A percentile compares a stretch with the other conserved stretches of the same genome.
phyloP scores from a whole-genome alignment of 64 coral and sea anemone genomes.

The Orbicella faveolata region DNA sequence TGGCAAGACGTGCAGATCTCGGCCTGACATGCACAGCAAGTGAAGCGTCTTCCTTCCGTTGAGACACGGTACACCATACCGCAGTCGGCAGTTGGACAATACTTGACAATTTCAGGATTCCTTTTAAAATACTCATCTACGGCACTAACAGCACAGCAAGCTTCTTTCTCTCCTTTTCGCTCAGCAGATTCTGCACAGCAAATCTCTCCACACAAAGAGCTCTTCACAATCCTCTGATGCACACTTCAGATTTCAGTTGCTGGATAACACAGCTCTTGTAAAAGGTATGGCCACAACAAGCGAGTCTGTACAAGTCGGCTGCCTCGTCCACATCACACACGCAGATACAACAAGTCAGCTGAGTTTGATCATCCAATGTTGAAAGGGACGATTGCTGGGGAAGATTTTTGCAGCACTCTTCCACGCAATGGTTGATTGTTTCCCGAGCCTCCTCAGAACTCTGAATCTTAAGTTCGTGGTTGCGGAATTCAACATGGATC shows the following conservation, averaged over 20 bases:
- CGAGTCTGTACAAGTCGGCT: constrained; percentile 49
- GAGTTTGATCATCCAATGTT: background rate
- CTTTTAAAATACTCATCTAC: constrained; percentile 9
- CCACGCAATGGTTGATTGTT: background rate
- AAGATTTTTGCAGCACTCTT: background rate
- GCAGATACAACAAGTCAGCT: constrained; percentile 49
- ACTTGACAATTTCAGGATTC: constrained; percentile 50
- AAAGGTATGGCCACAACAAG: constrained; percentile 73
- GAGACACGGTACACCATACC: constrained; percentile 79
- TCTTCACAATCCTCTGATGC: constrained; percentile 55
- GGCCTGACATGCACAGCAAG: constrained; percentile 50
- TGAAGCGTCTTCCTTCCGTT: constrained; percentile 42
- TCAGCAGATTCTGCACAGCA: constrained; percentile 41
- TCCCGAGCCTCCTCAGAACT: constrained; percentile 31
- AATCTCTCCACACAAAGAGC: constrained; percentile 46
- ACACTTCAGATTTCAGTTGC: constrained; percentile 68
- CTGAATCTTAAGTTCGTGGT: constrained; percentile 28
- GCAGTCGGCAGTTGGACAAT: constrained; percentile 82
- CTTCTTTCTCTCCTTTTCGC: constrained; percentile 4
- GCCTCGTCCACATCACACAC: constrained; percentile 48
- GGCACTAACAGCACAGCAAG: background rate
- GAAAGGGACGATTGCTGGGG: background rate
- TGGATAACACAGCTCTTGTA: constrained; percentile 53
- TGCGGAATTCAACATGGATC: constrained; percentile 1
- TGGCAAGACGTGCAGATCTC: constrained; percentile 76